Evolutionary conservation across 2,797 vertebrate genomes (phyloP), one percentile per base, ranked within the genome.

Genomic region (Gadopsis marmoratus): DNA sequence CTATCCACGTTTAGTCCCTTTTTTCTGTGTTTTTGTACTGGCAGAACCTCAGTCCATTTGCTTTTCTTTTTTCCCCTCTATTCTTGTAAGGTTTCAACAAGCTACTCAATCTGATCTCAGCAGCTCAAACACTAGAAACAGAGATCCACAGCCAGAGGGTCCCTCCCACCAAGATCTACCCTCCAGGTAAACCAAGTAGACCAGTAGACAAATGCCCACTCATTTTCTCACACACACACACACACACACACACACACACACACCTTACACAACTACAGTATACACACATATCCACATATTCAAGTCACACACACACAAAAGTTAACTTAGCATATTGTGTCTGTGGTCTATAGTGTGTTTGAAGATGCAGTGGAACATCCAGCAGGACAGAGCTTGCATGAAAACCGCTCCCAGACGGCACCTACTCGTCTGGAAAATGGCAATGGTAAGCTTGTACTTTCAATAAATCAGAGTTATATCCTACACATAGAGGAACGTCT

Each of bases 11-110:
- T 68, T 23, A 53, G 19, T 33, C 1, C 1, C 2, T 13, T 2
- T 51, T 29, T 45, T 39, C 16, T 35, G 3, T 76, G 47, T 29
- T 39, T n/a, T 54, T 37, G 39, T 63, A 7, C 3, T 61, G 2
- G 4, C 39, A 60, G 2, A 78, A 64, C 19, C 21, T 56, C 6
- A 71, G 13, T 12, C 26, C 3, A 43, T 60, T 64, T 74, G 65
- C 29, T 45, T 62, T 74, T 67, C 29, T 45, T 62, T 67, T 74
- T 67, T 19, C 14, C 82, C 7, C 19, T 54, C 6, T 84, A 7
- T 82, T 56, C 82, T 65, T 78, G 16, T 74, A 78, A 92, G 92
- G 62, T 86, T 92, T 82, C 86, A 89, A 84, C 85, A 90, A 77
- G 69, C 77, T 37, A 41, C 84, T 80, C 83, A 84, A 51, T 83